Conservation (phyloP, 2,888 invertebrate genomes). For the Amblyjoppa fuscipennis region DNA sequence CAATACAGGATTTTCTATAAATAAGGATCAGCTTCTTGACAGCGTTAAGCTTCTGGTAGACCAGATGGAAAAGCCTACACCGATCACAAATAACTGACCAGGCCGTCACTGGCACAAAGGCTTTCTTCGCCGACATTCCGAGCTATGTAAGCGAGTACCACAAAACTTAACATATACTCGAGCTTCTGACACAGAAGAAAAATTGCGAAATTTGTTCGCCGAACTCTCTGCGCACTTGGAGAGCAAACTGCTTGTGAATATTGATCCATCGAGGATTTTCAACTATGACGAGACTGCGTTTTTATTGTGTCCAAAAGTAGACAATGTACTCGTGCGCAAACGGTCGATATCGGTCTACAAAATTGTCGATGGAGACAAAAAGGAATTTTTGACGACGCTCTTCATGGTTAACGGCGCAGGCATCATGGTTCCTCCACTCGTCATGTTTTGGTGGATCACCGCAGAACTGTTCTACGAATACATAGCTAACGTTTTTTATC, state of each 20-base stretch:
- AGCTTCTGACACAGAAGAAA: slow-evolving; percentile 68
- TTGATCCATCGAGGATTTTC: slow-evolving; percentile 68
- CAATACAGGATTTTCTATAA: slow-evolving; percentile 61
- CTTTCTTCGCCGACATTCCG: slow-evolving; percentile 57
- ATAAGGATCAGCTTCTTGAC: slow-evolving; percentile 52
- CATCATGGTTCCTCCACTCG: slow-evolving; percentile 49
- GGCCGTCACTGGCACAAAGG: slow-evolving; percentile 63
- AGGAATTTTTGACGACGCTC: slow-evolving; percentile 56
- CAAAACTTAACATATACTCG: slow-evolving; percentile 59
- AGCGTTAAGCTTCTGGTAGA: slow-evolving; percentile 37
- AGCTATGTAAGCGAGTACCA: slow-evolving; percentile 29
- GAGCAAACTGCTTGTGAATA: slow-evolving; percentile 48
- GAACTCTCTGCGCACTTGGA: slow-evolving; percentile 66
- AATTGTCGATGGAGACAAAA: slow-evolving; percentile 66
- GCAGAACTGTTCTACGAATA: slow-evolving; percentile 80
- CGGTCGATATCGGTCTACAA: slow-evolving; percentile 68
- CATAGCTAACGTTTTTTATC: slow-evolving; percentile 79
- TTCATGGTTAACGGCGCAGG: slow-evolving; percentile 61
- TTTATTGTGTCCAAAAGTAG: slow-evolving; percentile 70
- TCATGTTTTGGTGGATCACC: slow-evolving; percentile 80
- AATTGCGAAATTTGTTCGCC: slow-evolving; percentile 68
- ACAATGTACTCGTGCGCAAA: slow-evolving; percentile 69
- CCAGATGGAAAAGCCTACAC: slow-evolving; percentile 58
- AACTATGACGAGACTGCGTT: slow-evolving; percentile 74
- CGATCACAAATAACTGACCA: slow-evolving; percentile 57